phyloP scores from a whole-genome alignment of 2,113 vertebrate genomes.

The Proteles cristata region DNA sequence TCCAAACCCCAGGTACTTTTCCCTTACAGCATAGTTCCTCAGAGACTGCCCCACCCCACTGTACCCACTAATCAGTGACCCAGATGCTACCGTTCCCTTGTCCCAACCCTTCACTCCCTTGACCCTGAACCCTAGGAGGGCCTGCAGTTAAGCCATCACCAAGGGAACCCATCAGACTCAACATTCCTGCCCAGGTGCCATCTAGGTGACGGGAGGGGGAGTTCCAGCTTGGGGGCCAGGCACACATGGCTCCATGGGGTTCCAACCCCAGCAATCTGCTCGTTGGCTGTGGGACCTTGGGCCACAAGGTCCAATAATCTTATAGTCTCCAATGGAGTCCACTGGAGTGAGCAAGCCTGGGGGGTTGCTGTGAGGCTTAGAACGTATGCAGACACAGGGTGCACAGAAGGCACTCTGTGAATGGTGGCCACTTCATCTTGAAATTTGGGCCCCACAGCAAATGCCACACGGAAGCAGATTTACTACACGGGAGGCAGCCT shows the following conservation, averaged over 20 bases:
- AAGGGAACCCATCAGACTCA: background rate
- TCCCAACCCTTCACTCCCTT: background rate
- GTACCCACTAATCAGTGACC: background rate
- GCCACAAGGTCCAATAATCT: background rate
- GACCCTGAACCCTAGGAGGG: background rate
- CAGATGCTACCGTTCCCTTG: background rate
- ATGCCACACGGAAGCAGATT: slow-evolving; percentile 67
- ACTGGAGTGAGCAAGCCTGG: no score
- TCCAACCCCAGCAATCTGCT: background rate
- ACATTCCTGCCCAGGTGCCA: background rate
- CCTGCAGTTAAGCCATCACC: background rate
- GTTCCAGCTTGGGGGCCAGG: background rate
- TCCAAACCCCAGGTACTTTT: rapidly evolving
- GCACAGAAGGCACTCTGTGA: background rate
- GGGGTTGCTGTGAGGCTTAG: background rate
- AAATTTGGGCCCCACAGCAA: slow-evolving; percentile 65
- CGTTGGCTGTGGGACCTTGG: background rate
- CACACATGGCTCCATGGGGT: background rate
- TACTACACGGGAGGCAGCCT: slow-evolving; percentile 90
- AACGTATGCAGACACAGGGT: rapidly evolving
- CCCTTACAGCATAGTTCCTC: background rate
- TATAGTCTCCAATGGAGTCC: background rate
- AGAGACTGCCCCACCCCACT: background rate
- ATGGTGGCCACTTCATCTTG: background rate
- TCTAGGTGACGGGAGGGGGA: rapidly evolving